Conservation (phyloP, 2,888 invertebrate genomes). For the Pasiphila rectangulata region DNA sequence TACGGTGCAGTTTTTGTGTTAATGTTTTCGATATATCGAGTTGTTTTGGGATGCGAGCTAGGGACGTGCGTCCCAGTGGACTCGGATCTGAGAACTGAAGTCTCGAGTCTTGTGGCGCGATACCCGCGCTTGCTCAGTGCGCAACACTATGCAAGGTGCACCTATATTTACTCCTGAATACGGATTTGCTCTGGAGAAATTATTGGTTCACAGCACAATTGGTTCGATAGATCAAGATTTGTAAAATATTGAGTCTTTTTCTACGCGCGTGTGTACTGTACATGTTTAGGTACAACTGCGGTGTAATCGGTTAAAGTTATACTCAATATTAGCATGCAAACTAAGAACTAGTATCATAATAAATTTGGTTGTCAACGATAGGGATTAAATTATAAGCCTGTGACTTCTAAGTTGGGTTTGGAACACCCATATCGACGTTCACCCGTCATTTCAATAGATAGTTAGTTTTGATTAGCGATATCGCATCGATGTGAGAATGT, state of each 20-base stretch:
- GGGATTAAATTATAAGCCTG: no score
- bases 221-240: not conserved
- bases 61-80: slow-evolving; percentile 54
- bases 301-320: not conserved
- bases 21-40: slow-evolving; percentile 5
- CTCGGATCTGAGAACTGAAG: slow-evolving; percentile 55
- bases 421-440: no score
- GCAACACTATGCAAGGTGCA: slow-evolving; percentile 55
- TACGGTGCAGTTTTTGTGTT: slow-evolving; percentile 3
- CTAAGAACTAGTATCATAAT: no score
- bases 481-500: no score
- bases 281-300: not conserved
- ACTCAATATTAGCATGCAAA: no score
- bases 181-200: slow-evolving; percentile 20
- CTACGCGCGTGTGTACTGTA: not conserved
- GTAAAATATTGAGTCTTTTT: not conserved
- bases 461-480: no score
- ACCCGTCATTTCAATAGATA: no score
- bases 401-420: no score
- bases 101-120: slow-evolving; percentile 12
- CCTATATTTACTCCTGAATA: slow-evolving; percentile 29
- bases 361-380: no score
- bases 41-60: slow-evolving; percentile 32
- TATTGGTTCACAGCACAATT: slow-evolving; percentile 9
- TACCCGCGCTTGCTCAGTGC: slow-evolving; percentile 62